Evolutionary conservation across 2,888 invertebrate genomes (phyloP).

Genomic region (Empis stercorea): DNA sequence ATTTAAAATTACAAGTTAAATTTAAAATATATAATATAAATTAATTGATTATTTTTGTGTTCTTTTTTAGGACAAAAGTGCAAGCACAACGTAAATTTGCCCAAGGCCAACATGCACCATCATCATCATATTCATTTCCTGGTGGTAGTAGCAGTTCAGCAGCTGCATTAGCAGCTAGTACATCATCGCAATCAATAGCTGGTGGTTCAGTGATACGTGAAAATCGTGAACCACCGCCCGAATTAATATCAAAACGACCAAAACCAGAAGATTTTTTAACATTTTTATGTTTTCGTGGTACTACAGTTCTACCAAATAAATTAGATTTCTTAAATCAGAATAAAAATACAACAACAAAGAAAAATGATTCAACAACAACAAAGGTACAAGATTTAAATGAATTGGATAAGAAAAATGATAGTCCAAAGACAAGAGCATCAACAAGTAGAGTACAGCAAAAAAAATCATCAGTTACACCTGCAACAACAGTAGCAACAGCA

Average conservation of each 20-base stretch:
- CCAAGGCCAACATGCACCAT: constrained; percentile 66
- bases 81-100: constrained; percentile 83
- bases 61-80: constrained; percentile 52
- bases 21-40: too few relatives aligned
- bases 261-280: constrained; percentile 78
- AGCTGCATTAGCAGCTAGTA: constrained; percentile 15
- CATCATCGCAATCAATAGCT: constrained; percentile 14
- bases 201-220: constrained; percentile 46
- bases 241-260: constrained; percentile 54
- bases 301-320: constrained; percentile 55
- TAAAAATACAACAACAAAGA: constrained; percentile 19
- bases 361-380: constrained; percentile 22
- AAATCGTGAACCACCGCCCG: constrained; percentile 46
- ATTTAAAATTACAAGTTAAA: too few relatives aligned
- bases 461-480: constrained; percentile 18
- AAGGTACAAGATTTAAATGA: constrained; percentile 14
- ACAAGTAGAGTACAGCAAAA: constrained; percentile 18
- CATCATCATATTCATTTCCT: constrained; percentile 24
- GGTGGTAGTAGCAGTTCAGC: constrained; percentile 12
- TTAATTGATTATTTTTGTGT: not conserved
- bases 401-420: constrained; percentile 8
- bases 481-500: constrained; percentile 7
- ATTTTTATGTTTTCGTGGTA: constrained; percentile 70
- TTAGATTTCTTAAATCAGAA: constrained; percentile 51
- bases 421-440: constrained; percentile 6